Base-by-base conservation (phyloP, 2,888 invertebrate genomes). In the Plemyria rubiginata region DNA sequence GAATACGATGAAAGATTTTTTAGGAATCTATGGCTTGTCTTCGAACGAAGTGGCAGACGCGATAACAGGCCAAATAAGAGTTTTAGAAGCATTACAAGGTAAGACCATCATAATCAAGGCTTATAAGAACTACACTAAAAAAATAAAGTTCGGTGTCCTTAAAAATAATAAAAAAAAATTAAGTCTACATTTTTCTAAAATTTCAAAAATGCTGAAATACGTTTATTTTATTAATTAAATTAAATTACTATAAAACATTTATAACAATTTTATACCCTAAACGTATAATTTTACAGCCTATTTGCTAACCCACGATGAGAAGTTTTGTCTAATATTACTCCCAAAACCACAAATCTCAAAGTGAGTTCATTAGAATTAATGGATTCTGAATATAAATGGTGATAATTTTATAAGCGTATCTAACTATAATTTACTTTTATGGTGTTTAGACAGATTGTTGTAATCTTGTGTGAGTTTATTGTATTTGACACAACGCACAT, bases 1-100 rank as follows among this genome's bases (percentile, higher is more conserved):
- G 91, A 96, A 95, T 73, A 96, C 96, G 9, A 96, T 96, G 95
- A 95, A 96, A 73, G 96, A 96, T 80, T 86, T 96, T 54, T 88
- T 96, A 60, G 95, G 96, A 32, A 96, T 96, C 75, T 96, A 96
- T 81, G 96, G 96, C 22, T 89, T 96, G 71, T 95, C 95, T 58
- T 94, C 95, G 15, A 93, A 92, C 68, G 96, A 96, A 81, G 95
- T 95, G 55, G 94, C 95, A 46, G 96, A 96, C 79, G 94, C 94
- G 76, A 94, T 96, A 68, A 94, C 94, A 62, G 94, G 95, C 76
- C 95, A 95, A 82, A 93, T 95, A 59, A 82, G 93, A 70, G 95
- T 95, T 54, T 93, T 95, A 72, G 95, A 95, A 80, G 95, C 95
- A 69, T 94, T 96, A 78, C 94, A 94, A 89, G 96, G 95, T 95